Base-by-base conservation (phyloP, 2,888 invertebrate genomes). In the Bombylius major region DNA sequence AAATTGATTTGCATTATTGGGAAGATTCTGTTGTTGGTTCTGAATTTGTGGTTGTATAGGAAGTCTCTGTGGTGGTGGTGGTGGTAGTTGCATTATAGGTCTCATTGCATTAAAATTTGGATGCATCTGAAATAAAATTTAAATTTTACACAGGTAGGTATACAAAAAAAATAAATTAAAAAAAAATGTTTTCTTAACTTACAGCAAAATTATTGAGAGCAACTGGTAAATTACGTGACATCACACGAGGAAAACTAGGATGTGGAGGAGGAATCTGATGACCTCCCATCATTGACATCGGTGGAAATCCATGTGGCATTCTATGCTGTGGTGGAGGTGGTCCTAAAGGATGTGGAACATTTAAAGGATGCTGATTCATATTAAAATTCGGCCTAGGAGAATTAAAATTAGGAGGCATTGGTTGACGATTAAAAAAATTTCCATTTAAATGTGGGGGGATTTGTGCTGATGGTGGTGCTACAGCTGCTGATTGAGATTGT, bases 161-260 rank as follows among this genome's bases (percentile, higher is more conserved):
- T n/a, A 31, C 5, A 32, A 31, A 48, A 36, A 55, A 54, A 34
- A 23, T 45, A 44, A 46, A 55, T 31, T 12, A 34, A n/a, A n/a
- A 8, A 56, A 68, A 68, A 46, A 67, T 23, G 23, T 23, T 45
- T 45, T n/a, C 5, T 45, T 14, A n/a, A 45, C 42, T 39, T 50
- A 55, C 55, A 33, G 76, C 70, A 68, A 77, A 65, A 67, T 76
- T 70, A 69, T 70, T 75, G 60, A 76, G 64, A 64, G 70, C 70
- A 65, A 77, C 64, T 44, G 72, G 73, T 51, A 75, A 64, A 63
- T 66, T 66, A 7, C 66, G 67, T 62, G 68, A 60, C 23, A 64
- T 60, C 39, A 63, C 62, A 47, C 65, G 62, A 47, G 67, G 66
- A 69, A 72, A 51, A 75, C 76, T 60, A 72, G 68, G 58, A 73